Evolutionary conservation across 2,888 invertebrate genomes (phyloP).

Genomic region (Eulithis testata): DNA sequence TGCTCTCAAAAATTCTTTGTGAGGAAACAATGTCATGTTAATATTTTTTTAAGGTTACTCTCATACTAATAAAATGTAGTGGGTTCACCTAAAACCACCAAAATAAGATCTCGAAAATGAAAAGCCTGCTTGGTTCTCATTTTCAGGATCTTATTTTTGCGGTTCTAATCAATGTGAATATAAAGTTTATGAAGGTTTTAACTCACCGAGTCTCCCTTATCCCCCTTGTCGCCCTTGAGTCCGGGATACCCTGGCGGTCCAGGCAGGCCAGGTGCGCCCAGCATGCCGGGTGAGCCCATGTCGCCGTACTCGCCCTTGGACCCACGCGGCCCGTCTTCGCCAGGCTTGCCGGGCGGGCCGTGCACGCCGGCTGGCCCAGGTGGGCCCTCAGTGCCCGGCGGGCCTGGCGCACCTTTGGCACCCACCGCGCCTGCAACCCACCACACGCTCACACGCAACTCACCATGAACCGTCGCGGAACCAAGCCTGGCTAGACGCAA

Average conservation of each 20-base stretch:
- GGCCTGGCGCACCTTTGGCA: slow-evolving; percentile 90
- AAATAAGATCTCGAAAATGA: no score
- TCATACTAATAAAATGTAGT: no score
- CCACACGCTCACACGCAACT: neutral
- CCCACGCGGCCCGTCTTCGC: slow-evolving; percentile 93
- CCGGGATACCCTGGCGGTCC: slow-evolving; percentile 95
- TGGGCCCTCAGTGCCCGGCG: slow-evolving; percentile 89
- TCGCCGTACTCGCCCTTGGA: slow-evolving; percentile 95
- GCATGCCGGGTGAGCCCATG: slow-evolving; percentile 96
- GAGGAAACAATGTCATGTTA: no score
- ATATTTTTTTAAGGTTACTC: no score
- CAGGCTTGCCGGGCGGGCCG: slow-evolving; percentile 94
- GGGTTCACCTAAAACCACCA: no score
- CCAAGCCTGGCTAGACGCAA: no score
- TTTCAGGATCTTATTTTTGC: no score
- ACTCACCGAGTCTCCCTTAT: slow-evolving; percentile 96
- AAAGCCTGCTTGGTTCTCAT: no score
- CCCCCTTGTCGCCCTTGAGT: slow-evolving; percentile 95
- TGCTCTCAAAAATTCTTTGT: no score
- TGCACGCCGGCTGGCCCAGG: slow-evolving; percentile 93
- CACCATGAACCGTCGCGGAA: no score
- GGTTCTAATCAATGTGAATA: no score
- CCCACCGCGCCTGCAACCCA: slow-evolving; percentile 88
- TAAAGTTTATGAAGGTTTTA: no score
- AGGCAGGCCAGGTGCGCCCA: slow-evolving; percentile 95